phyloP scores from a whole-genome alignment of 2,113 vertebrate genomes.

The Polypterus bichir region DNA sequence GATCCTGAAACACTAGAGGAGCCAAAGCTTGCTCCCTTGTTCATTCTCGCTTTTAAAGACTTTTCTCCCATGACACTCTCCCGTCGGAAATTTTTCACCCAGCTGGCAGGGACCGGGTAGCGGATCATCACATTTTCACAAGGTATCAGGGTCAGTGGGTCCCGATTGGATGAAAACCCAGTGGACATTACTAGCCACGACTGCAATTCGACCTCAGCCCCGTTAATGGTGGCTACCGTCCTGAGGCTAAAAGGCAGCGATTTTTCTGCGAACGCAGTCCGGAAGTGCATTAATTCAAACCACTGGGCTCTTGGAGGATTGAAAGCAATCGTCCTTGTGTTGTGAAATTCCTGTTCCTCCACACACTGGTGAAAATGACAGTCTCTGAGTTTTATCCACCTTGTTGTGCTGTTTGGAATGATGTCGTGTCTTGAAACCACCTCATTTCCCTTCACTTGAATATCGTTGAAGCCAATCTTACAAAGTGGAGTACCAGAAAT shows the following conservation, averaged over 20 bases:
- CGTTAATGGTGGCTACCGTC: constrained; percentile 58
- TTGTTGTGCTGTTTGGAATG: constrained; percentile 71
- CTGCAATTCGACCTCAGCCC: constrained; percentile 76
- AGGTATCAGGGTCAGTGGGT: constrained; percentile 63
- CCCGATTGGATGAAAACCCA: constrained; percentile 66
- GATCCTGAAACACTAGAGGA: constrained; percentile 57
- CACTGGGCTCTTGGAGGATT: constrained; percentile 60
- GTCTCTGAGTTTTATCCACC: constrained; percentile 67
- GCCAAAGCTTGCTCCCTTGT: constrained; percentile 74
- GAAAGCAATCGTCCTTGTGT: constrained; percentile 51
- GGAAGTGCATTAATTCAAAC: constrained; percentile 72
- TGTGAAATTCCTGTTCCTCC: constrained; percentile 54
- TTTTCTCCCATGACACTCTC: constrained; percentile 71
- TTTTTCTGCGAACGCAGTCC: constrained; percentile 64
- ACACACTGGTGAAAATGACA: constrained; percentile 64
- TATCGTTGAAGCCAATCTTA: constrained; percentile 67
- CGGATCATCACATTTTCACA: constrained; percentile 76
- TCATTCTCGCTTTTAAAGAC: constrained; percentile 77
- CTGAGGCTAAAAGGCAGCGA: constrained; percentile 69
- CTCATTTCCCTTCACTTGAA: constrained; percentile 74
- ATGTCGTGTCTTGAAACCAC: constrained; percentile 74
- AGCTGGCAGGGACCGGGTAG: constrained; percentile 65
- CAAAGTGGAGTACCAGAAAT: constrained; percentile 65
- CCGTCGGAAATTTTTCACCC: constrained; percentile 79
- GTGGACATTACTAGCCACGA: constrained; percentile 78